A percentile compares a stretch with the other conserved stretches of the same genome.
Evolutionary conservation across 2,797 vertebrate genomes (phyloP).

Genomic region (Apogon talboti): DNA sequence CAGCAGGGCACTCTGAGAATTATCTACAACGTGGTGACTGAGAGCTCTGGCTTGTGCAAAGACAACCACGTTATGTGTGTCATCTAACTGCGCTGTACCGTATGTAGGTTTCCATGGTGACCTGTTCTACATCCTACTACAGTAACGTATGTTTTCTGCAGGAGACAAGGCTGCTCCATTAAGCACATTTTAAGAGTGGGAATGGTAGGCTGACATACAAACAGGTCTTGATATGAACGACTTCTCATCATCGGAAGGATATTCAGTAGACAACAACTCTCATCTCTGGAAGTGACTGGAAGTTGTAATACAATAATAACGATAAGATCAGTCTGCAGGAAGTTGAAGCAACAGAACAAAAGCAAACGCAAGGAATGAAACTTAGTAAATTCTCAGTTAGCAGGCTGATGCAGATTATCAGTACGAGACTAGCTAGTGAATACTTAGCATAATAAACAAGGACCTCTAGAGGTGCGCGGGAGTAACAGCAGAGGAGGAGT

Average conservation of each 20-base stretch:
- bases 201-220: constrained; percentile 52
- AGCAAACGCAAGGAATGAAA: constrained; percentile 55
- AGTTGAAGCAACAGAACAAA: constrained; percentile 53
- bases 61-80: constrained; percentile 13
- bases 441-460: constrained; percentile 48
- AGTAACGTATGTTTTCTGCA: constrained; percentile 20
- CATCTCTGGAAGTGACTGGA: constrained; percentile 23
- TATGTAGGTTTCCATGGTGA: constrained; percentile 31
- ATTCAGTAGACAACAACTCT: constrained; percentile 34
- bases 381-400: constrained; percentile 39
- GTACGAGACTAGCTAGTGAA: constrained; percentile 51
- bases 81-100: constrained; percentile 18
- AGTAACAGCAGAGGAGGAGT: constrained; percentile 20
- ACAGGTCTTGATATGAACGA: constrained; percentile 43
- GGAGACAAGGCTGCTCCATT: constrained; percentile 24
- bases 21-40: constrained; percentile 64
- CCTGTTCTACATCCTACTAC: constrained; percentile 39
- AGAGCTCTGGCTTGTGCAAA: constrained; percentile 26
- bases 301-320: constrained; percentile 49
- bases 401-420: constrained; percentile 35
- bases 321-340: constrained; percentile 43
- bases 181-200: constrained; percentile 13
- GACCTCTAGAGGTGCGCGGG: constrained; percentile 31
- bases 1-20: constrained; percentile 58
- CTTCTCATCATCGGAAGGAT: constrained; percentile 40